Percentiles rank a stretch among this genome's conserved stretches.
These are phyloP conservation scores for Montipora capitata DNA, from an alignment of 92 coral and sea anemone species.

Conservation along the genomic window DNA sequence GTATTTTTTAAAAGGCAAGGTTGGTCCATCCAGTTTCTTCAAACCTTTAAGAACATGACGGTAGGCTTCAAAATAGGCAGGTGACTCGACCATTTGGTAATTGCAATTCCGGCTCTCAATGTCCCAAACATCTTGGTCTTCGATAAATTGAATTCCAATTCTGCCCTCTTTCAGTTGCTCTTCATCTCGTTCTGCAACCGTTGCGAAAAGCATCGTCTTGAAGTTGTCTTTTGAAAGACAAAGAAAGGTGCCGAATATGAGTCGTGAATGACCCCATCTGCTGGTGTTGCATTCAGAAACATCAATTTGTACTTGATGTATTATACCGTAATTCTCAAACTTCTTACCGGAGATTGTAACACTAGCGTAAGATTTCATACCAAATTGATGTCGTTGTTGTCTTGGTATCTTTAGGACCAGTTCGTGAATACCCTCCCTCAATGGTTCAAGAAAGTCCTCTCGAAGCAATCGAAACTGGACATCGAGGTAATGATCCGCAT, in stretches of 20 bases:
- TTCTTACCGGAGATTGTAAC: conserved; percentile 61
- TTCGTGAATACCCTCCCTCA: conserved; percentile 85
- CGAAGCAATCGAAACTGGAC: conserved; percentile 86
- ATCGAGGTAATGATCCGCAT: conserved; percentile 84
- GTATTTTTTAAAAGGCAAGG: conserved; percentile 82
- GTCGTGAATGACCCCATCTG: conserved; percentile 81
- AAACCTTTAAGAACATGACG: conserved; percentile 84
- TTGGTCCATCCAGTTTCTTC: conserved; percentile 62
- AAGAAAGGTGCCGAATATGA: conserved; percentile 81
- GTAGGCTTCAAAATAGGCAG: conserved; percentile 88
- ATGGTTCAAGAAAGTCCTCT: conserved; percentile 88
- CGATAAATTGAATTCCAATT: conserved; percentile 67
- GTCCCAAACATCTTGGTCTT: conserved; percentile 67
- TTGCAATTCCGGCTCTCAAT: conserved; percentile 46
- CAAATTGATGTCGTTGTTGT: conserved; percentile 58
- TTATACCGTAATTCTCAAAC: conserved; percentile 71
- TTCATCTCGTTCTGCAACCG: conserved; percentile 79
- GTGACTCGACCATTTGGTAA: conserved; percentile 85
- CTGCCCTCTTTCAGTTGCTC: conserved; percentile 63
- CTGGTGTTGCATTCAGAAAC: conserved; percentile 55
- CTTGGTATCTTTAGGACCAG: conserved; percentile 60
- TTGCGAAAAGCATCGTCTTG: conserved; percentile 77
- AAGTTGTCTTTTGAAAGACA: conserved; percentile 73
- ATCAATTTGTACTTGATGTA: conserved; percentile 69
- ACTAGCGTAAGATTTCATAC: conserved; percentile 64